Conservation (phyloP, 1,140 invertebrate species). For the Bactericera cockerelli region DNA sequence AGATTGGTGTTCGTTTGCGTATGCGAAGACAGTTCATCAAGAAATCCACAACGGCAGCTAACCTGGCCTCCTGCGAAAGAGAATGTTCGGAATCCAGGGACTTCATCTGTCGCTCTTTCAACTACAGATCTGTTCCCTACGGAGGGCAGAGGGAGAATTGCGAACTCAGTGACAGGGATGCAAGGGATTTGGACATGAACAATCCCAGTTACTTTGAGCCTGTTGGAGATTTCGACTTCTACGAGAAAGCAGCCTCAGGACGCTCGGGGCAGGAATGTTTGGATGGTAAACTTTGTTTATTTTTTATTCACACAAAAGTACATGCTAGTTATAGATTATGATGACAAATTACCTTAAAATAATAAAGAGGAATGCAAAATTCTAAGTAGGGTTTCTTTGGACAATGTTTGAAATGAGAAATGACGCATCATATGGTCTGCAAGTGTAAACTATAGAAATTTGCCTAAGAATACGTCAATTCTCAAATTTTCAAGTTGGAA, state of each 20-base stretch:
- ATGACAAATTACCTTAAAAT: no score
- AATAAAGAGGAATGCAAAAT: no score
- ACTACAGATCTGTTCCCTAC: conserved; percentile 47
- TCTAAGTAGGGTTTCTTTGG: conserved; percentile 15
- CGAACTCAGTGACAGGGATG: conserved; percentile 72
- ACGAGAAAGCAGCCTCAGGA: conserved; percentile 55
- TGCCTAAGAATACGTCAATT: no score
- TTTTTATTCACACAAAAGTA: no score
- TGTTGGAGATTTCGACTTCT: conserved; percentile 70
- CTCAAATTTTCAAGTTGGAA: no score
- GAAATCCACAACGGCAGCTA: conserved; percentile 51
- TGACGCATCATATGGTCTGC: no score
- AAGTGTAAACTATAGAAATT: no score
- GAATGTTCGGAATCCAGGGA: conserved; percentile 68
- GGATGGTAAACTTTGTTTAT: conserved; percentile 42
- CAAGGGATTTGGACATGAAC: conserved; percentile 62
- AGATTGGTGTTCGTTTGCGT: conserved; percentile 50
- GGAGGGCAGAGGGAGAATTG: conserved; percentile 66
- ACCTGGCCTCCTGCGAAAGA: conserved; percentile 57
- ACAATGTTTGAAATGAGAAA: no score
- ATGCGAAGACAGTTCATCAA: conserved; percentile 63
- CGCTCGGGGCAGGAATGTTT: conserved; percentile 55
- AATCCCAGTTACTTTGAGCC: conserved; percentile 71
- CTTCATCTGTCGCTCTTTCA: conserved; percentile 76
- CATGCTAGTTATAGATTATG: no score